Conservation (phyloP, 2,797 vertebrate species). For the Macropus fuliginosus region DNA sequence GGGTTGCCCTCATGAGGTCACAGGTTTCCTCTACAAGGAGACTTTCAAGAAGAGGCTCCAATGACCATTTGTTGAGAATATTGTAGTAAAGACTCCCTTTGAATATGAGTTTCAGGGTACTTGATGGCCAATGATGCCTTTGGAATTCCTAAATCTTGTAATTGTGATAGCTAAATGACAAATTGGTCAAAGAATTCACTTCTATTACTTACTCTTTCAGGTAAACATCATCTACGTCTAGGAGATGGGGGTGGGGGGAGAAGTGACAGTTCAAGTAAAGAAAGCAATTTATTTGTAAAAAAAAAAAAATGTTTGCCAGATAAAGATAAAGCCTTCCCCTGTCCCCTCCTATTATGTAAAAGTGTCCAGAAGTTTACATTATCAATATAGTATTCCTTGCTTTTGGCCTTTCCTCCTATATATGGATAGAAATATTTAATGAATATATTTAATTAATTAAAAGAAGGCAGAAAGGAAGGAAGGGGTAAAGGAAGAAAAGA, state of each 20-base stretch:
- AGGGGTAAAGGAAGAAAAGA: too few species aligned
- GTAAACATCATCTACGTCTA: neutral
- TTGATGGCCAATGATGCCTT: neutral
- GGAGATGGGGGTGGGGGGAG: too few species aligned
- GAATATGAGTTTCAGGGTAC: neutral
- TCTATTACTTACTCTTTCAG: neutral
- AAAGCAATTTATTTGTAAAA: neutral
- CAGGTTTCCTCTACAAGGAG: neutral
- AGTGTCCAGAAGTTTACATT: neutral
- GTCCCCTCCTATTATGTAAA: neutral
- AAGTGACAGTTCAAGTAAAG: neutral
- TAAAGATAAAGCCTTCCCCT: neutral
- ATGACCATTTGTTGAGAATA: neutral
- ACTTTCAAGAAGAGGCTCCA: neutral
- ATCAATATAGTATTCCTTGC: neutral
- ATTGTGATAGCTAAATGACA: neutral
- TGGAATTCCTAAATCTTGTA: neutral
- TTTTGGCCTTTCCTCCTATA: neutral
- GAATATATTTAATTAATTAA: too few species aligned
- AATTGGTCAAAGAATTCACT: neutral
- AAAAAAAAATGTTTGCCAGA: neutral
- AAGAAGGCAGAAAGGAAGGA: too few species aligned
- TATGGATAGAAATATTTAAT: neutral
- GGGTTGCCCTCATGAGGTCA: neutral
- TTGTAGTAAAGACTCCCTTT: neutral